A percentile compares a stretch with the other conserved stretches of the same genome.
Conservation (phyloP, 2,888 invertebrate genomes). For the Choristoneura rosaceana region DNA sequence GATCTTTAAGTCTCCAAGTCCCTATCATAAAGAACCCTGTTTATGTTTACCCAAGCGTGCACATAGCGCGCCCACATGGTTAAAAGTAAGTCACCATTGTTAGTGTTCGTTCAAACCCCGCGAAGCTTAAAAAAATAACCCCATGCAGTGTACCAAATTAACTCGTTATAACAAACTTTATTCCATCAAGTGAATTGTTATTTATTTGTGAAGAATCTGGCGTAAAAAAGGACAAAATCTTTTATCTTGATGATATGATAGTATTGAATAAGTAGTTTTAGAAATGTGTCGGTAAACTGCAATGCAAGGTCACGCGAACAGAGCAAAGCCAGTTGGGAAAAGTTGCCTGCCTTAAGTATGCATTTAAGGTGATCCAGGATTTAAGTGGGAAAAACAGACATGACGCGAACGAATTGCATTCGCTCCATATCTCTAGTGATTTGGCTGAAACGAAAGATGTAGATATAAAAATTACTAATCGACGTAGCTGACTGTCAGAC, state of each 20-base stretch:
- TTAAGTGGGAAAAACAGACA: background rate
- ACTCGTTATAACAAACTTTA: constrained; percentile 2
- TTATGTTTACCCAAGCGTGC: constrained; percentile 33
- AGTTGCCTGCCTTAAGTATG: constrained; percentile 28
- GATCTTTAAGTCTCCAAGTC: constrained; percentile 13
- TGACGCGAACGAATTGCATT: background rate
- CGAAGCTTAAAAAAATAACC: constrained; percentile 49
- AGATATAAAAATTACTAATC: no score
- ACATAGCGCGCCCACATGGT: constrained; percentile 34
- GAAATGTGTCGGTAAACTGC: constrained; percentile 21
- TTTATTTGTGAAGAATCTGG: background rate
- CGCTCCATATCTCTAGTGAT: background rate
- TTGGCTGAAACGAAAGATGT: background rate
- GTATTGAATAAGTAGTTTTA: constrained; percentile 11
- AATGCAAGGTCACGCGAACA: constrained; percentile 15
- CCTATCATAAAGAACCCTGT: constrained; percentile 16
- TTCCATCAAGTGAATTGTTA: background rate
- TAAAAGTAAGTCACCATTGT: constrained; percentile 18
- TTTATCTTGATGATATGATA: constrained; percentile 20
- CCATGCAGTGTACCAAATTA: constrained; percentile 49
- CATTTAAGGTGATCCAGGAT: constrained; percentile 28
- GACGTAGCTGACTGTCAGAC: no score
- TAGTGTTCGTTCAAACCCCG: constrained; percentile 24
- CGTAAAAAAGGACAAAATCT: constrained; percentile 15
- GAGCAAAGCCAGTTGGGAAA: constrained; percentile 17